phyloP scores from a whole-genome alignment of 2,888 invertebrate species.

The Stegana nigrithorax region DNA sequence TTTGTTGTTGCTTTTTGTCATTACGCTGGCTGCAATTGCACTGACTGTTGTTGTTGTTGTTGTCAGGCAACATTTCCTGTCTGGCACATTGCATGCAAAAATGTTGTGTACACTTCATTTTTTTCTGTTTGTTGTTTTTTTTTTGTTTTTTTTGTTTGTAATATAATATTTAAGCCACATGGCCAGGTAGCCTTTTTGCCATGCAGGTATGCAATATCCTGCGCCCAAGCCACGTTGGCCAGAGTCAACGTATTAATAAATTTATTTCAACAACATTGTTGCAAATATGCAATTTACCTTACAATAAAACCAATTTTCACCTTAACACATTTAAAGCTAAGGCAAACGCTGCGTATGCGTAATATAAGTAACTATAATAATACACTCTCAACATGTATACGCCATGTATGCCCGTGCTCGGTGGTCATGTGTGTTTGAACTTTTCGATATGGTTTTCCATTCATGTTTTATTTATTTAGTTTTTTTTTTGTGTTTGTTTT shows the following conservation, averaged over 20 bases:
- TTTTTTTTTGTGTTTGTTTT: neutral
- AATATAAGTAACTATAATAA: slow-evolving; percentile 9
- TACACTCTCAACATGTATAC: too few relatives aligned
- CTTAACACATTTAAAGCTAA: neutral
- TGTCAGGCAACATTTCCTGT: slow-evolving; percentile 56
- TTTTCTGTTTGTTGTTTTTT: neutral
- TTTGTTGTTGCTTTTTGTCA: neutral
- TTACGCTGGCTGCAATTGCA: slow-evolving; percentile 7
- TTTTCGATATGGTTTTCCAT: neutral
- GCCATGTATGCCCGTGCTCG: too few relatives aligned
- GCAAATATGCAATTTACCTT: neutral
- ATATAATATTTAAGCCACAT: too few relatives aligned
- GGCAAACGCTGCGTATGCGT: slow-evolving; percentile 2
- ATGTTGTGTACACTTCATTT: slow-evolving; percentile 31
- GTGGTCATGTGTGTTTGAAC: neutral
- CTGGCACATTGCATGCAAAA: slow-evolving; percentile 27
- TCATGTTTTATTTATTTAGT: neutral
- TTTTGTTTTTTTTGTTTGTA: neutral
- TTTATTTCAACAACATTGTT: slow-evolving; percentile 16
- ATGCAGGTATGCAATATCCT: too few relatives aligned
- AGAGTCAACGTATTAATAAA: too few relatives aligned
- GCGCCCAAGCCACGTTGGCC: too few relatives aligned
- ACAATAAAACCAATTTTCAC: neutral
- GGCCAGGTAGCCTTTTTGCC: too few relatives aligned
- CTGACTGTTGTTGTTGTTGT: slow-evolving; percentile 16